Base-by-base conservation (phyloP, 2,888 invertebrate genomes). In the Microctonus aethiopoides region DNA sequence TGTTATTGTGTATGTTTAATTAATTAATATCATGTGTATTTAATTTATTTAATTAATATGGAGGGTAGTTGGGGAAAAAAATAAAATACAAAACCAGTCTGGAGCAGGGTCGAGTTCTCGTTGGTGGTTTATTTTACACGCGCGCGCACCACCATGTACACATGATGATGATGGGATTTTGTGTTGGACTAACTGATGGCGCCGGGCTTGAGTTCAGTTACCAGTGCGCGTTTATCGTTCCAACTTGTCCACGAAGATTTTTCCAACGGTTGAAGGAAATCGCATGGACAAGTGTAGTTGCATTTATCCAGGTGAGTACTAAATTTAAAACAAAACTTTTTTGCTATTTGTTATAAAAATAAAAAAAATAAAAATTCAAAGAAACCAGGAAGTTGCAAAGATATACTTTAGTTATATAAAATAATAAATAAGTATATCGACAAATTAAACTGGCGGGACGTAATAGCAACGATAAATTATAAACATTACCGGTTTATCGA, bases 181-280 rank as follows among this genome's bases (percentile, higher is more conserved):
- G n/a, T n/a, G n/a, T n/a, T n/a, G n/a, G 78, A 77, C 74, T 76
- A 75, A 67, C 74, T n/a, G n/a, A n/a, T 77, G 73, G 74, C 72
- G 74, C 72, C 71, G 68, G 74, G 71, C 73, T 76, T 69, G 75
- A 72, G 71, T 78, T 82, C 78, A 82, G 82, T 82, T 70, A 69
- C 72, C 75, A 75, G 71, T 72, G 77, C 77, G 80, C 80, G 76
- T 74, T 77, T 78, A 76, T 75, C 74, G 77, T 72, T 67, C 68
- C 63, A 74, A 64, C 71, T 70, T 63, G 63, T 54, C 56, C 24
- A 57, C 29, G 34, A 51, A 22, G 20, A 62, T 67, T 51, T 29
- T 51, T 34, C 54, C 51, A 46, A 59, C 57, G 34, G 46, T 34
- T 34, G n/a, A 41, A 46, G 36, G 6, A 4, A 16, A 9, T 59